phyloP scores from a whole-genome alignment of 2,888 invertebrate genomes.

The Abscondita cerata region DNA sequence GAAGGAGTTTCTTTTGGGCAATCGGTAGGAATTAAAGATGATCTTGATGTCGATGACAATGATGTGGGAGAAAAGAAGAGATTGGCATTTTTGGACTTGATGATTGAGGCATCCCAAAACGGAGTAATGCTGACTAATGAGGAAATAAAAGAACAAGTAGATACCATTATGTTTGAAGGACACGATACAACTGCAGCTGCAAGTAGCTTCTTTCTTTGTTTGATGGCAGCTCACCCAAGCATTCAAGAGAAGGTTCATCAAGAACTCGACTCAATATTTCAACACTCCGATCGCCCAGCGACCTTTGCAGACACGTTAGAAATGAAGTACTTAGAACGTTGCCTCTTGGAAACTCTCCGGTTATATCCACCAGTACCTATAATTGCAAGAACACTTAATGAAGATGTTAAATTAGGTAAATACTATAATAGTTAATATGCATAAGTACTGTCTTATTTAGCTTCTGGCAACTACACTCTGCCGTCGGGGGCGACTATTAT shows the following conservation, averaged over 20 bases:
- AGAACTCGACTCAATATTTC: constrained; percentile 78
- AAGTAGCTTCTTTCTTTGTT: constrained; percentile 83
- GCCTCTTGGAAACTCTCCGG: constrained; percentile 77
- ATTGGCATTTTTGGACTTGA: constrained; percentile 85
- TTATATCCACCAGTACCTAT: constrained; percentile 82
- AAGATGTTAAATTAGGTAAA: constrained; percentile 72
- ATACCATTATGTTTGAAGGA: constrained; percentile 89
- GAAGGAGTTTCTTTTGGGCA: constrained; percentile 71
- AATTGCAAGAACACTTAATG: constrained; percentile 74
- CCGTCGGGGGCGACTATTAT: constrained; percentile 77
- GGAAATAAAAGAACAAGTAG: constrained; percentile 86
- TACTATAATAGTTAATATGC: constrained; percentile 27
- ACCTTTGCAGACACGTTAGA: constrained; percentile 79
- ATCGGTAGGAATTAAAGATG: constrained; percentile 68
- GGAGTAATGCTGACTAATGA: constrained; percentile 75
- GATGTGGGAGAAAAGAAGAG: constrained; percentile 84
- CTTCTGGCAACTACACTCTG: neutral
- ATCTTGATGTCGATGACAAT: constrained; percentile 82
- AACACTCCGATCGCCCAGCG: constrained; percentile 76
- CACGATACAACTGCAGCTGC: constrained; percentile 87
- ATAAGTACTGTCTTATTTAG: neutral
- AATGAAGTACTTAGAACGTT: constrained; percentile 83
- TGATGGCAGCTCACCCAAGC: constrained; percentile 81
- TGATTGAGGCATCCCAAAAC: constrained; percentile 84
- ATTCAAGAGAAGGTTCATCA: constrained; percentile 78